phyloP scores from a whole-genome alignment of 2,888 invertebrate genomes.

The Pachycephus smyrnensis region DNA sequence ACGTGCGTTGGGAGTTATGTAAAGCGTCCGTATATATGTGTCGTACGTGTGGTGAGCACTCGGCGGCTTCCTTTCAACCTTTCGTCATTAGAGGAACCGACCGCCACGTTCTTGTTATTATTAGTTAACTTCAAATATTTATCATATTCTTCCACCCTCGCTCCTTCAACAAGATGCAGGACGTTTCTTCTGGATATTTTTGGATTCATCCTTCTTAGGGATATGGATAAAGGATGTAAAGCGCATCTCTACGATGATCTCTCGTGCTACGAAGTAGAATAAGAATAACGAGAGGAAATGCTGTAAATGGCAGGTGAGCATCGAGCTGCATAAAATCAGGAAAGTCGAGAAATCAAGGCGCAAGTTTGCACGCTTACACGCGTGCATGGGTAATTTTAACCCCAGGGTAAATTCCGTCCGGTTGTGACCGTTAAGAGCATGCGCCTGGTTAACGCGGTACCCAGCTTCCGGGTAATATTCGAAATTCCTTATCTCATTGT shows the following conservation, averaged over 20 bases:
- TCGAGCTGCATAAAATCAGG: background rate
- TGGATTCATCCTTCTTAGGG: constrained; percentile 20
- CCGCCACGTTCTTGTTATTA: constrained; percentile 49
- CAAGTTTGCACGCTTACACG: constrained; percentile 31
- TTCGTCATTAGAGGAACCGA: constrained; percentile 41
- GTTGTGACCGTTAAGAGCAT: constrained; percentile 12
- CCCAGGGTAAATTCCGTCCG: constrained; percentile 23
- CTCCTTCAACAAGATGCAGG: constrained; percentile 12
- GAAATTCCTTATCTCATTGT: background rate
- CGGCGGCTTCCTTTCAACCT: constrained; percentile 44
- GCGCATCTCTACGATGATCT: background rate
- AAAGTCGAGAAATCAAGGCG: constrained; percentile 13
- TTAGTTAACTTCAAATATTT: constrained; percentile 62
- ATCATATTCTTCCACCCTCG: constrained; percentile 46
- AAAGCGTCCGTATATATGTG: constrained; percentile 38
- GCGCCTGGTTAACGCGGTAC: background rate
- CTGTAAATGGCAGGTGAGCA: background rate
- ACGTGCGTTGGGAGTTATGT: constrained; percentile 35
- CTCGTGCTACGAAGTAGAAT: background rate
- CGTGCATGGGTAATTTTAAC: constrained; percentile 28
- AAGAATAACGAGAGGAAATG: background rate
- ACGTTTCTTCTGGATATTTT: constrained; percentile 30
- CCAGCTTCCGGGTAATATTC: background rate
- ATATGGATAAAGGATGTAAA: constrained; percentile 3
- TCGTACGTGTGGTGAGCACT: constrained; percentile 28